Evolutionary conservation across 2,113 vertebrate genomes (phyloP).

Genomic region (Gallinago media): DNA sequence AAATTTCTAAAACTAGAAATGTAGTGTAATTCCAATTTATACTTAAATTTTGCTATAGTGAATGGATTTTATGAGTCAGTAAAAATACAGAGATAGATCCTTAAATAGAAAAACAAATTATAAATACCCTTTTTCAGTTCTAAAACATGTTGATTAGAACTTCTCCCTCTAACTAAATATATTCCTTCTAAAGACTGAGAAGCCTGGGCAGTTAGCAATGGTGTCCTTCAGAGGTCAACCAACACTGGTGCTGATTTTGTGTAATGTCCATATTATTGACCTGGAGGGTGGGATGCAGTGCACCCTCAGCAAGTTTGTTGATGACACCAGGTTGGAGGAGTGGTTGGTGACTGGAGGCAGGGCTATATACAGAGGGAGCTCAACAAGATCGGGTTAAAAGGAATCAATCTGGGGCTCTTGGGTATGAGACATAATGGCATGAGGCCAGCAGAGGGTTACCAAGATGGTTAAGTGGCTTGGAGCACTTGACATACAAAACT

Average conservation of each 20-base stretch:
- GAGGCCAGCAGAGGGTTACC: neutral
- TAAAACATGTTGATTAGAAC: neutral
- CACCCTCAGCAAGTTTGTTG: neutral
- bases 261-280: neutral
- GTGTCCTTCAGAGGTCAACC: neutral
- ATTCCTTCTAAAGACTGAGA: neutral
- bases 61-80: neutral
- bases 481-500: neutral
- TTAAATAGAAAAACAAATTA: neutral
- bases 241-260: neutral
- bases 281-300: neutral
- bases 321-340: neutral
- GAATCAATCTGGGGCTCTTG: neutral
- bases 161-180: neutral
- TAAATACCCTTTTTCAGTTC: neutral
- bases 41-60: neutral
- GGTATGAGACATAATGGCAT: rapidly evolving
- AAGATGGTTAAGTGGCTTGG: neutral
- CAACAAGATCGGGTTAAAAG: neutral
- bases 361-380: neutral
- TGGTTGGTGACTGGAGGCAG: neutral
- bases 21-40: neutral
- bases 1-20: neutral
- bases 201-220: neutral
- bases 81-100: neutral